A percentile compares a stretch with the other conserved stretches of the same genome.
Conservation (phyloP, 2,113 vertebrate genomes). For the Corvus cornix region DNA sequence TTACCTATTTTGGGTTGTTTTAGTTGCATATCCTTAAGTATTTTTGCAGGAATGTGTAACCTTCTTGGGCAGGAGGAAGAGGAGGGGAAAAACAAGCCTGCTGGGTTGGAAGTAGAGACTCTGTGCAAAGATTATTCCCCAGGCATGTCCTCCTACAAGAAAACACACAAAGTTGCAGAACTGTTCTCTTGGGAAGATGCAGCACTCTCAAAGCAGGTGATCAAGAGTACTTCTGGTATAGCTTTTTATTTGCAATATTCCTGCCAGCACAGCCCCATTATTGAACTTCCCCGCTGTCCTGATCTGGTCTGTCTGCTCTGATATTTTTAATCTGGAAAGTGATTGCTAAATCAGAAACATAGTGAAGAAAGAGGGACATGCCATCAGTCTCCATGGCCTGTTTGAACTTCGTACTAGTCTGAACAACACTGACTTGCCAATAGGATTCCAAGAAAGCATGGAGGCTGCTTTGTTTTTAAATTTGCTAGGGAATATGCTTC, state of each 20-base stretch:
- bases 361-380: conserved; percentile 13
- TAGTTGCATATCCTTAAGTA: background rate
- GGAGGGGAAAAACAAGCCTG: background rate
- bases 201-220: background rate
- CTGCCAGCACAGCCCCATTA: background rate
- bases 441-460: conserved; percentile 14
- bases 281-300: background rate
- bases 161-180: background rate
- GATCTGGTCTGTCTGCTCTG: background rate
- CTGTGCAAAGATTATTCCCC: background rate
- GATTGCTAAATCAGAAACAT: background rate
- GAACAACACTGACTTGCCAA: background rate
- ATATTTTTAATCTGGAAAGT: background rate
- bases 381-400: conserved; percentile 8
- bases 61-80: background rate
- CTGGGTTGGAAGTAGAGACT: background rate
- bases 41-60: background rate
- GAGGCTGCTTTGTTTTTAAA: conserved; percentile 10
- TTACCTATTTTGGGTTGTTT: background rate
- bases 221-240: background rate
- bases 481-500: conserved; percentile 28
- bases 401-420: conserved; percentile 7
- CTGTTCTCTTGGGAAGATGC: background rate
- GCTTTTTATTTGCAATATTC: background rate
- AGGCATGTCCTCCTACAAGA: background rate